phyloP scores from a whole-genome alignment of 2,113 vertebrate species.

The Syngnathoides biaculeatus region DNA sequence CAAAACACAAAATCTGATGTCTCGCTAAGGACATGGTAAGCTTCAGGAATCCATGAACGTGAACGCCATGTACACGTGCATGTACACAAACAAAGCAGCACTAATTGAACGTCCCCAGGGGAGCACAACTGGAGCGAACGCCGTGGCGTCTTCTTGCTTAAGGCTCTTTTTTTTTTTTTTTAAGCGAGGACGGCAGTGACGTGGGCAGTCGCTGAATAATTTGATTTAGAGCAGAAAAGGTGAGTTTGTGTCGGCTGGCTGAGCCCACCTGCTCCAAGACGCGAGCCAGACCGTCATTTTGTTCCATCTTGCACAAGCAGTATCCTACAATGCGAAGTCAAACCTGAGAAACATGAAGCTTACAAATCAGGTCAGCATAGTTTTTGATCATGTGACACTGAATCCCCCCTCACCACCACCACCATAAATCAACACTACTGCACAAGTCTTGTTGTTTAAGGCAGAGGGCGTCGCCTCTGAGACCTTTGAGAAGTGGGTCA shows the following conservation, averaged over 20 bases:
- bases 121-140: conserved; percentile 31
- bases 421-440: no score
- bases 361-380: neutral
- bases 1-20: no score
- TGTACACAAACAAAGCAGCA: conserved; percentile 1
- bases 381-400: conserved; percentile 2
- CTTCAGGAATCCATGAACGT: conserved; percentile 15
- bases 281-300: neutral
- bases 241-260: conserved; percentile 42
- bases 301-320: neutral
- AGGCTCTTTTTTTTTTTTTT: conserved; percentile 16
- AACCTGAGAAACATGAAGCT: neutral
- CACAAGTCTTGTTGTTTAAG: neutral
- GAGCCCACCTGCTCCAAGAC: conserved; percentile 44
- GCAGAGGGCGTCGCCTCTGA: neutral
- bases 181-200: conserved; percentile 19
- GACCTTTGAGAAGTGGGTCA: conserved; percentile 6
- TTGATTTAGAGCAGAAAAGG: conserved; percentile 25
- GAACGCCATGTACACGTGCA: neutral
- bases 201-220: conserved; percentile 37
- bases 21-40: neutral
- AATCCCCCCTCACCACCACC: no score
- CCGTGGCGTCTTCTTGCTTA: conserved; percentile 19
- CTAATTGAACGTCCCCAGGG: conserved; percentile 24
- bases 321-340: neutral